Percentiles rank a stretch among this genome's conserved stretches.
These are phyloP conservation scores for Pogona vitticeps DNA, from an alignment of 2,113 vertebrate species.

Conservation along the genomic window DNA sequence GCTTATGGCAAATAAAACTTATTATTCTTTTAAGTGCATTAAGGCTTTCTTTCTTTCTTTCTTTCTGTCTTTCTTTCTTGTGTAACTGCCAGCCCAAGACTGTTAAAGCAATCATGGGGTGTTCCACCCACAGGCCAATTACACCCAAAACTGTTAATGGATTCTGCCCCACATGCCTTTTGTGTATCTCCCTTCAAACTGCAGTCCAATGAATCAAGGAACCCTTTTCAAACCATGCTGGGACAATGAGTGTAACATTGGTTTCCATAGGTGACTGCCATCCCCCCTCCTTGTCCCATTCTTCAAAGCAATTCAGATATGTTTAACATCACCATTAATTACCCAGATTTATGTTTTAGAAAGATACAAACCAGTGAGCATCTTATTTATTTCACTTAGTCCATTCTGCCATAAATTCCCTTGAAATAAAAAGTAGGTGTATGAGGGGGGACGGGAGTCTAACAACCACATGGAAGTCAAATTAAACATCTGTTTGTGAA, in stretches of 20 bases:
- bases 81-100: too few species aligned
- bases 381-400: constrained; percentile 71
- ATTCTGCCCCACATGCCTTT: background rate
- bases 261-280: too few species aligned
- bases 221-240: constrained; percentile 22
- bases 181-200: background rate
- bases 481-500: constrained; percentile 83
- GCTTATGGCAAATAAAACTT: too few species aligned
- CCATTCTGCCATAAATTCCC: constrained; percentile 59
- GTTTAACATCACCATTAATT: constrained; percentile 62
- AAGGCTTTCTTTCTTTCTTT: too few species aligned
- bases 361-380: constrained; percentile 70
- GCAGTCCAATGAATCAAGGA: constrained; percentile 26
- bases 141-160: too few species aligned
- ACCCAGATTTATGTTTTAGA: constrained; percentile 66
- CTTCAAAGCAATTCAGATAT: constrained; percentile 53
- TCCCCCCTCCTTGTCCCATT: too few species aligned
- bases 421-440: constrained; percentile 54
- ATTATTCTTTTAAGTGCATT: too few species aligned
- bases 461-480: constrained; percentile 72
- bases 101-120: too few species aligned
- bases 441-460: too few species aligned
- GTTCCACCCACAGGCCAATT: too few species aligned
- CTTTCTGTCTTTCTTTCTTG: too few species aligned
- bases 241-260: constrained; percentile 5